Conservation (phyloP, 2,797 vertebrate genomes). For the Tolypeutes matacus region DNA sequence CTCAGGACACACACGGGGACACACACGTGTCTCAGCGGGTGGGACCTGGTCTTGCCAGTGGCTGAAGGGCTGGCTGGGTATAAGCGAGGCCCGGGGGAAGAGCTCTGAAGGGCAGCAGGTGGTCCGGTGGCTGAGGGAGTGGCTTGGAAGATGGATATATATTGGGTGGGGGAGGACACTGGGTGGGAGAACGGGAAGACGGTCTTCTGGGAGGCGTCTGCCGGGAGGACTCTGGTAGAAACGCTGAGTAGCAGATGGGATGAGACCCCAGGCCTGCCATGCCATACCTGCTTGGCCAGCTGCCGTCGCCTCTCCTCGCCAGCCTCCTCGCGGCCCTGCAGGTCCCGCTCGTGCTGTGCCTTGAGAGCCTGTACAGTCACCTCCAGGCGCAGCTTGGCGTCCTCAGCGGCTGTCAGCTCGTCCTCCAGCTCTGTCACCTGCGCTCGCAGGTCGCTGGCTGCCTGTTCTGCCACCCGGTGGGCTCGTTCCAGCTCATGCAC, state of each 20-base stretch:
- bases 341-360: constrained; percentile 95
- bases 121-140: background rate
- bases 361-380: constrained; percentile 96
- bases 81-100: no score
- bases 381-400: constrained; percentile 94
- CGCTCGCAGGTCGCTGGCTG: constrained; percentile 90
- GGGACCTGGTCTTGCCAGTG: no score
- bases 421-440: constrained; percentile 96
- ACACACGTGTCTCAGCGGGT: no score
- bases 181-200: background rate
- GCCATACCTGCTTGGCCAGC: constrained; percentile 93
- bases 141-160: no score
- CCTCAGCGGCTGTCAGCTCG: constrained; percentile 93
- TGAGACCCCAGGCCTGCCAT: background rate
- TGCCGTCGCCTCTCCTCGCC: constrained; percentile 94
- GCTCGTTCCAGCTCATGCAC: constrained; percentile 95
- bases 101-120: background rate
- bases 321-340: constrained; percentile 93
- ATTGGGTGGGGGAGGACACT: accelerated
- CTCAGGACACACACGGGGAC: no score
- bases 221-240: background rate
- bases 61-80: background rate
- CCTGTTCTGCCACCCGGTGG: constrained; percentile 91
- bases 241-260: background rate
- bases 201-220: background rate